A percentile compares a stretch with the other conserved stretches of the same genome.
phyloP scores from a whole-genome alignment of 35 echinoderm and acorn worm genomes.

The Apostichopus californicus region DNA sequence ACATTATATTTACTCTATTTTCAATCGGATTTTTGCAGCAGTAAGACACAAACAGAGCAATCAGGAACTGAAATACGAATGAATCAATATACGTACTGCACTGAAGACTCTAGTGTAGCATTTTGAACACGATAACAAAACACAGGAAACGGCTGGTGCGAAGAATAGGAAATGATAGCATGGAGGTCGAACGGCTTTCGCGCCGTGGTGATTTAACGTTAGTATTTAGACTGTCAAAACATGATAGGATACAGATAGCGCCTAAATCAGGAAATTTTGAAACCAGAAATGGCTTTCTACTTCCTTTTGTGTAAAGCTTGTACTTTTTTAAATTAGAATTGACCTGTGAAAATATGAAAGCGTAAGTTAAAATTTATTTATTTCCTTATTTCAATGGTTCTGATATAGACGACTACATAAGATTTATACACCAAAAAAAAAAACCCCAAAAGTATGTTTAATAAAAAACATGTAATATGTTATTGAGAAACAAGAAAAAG shows the following conservation, averaged over 20 bases:
- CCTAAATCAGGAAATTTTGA: slow-evolving; percentile 56
- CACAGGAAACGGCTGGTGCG: slow-evolving; percentile 30
- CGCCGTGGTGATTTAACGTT: slow-evolving; percentile 26
- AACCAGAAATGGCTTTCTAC: slow-evolving; percentile 46
- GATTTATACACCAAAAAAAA: no score
- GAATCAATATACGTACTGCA: not conserved
- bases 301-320: slow-evolving; percentile 49
- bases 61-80: not conserved
- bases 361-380: slow-evolving; percentile 1
- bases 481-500: no score
- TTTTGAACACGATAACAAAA: slow-evolving; percentile 33
- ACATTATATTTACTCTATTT: no score
- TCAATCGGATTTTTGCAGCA: no score
- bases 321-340: slow-evolving; percentile 33
- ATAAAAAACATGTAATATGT: no score
- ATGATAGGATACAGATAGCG: slow-evolving; percentile 54
- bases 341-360: not conserved
- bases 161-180: slow-evolving; percentile 42
- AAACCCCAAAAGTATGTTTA: no score
- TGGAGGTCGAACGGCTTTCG: slow-evolving; percentile 17
- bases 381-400: slow-evolving; percentile 32
- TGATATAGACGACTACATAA: no score
- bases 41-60: not conserved
- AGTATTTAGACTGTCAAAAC: slow-evolving; percentile 51
- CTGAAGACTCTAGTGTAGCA: not conserved